Base-by-base conservation (phyloP, 2,113 vertebrate species). In the Chiloscyllium plagiosum region DNA sequence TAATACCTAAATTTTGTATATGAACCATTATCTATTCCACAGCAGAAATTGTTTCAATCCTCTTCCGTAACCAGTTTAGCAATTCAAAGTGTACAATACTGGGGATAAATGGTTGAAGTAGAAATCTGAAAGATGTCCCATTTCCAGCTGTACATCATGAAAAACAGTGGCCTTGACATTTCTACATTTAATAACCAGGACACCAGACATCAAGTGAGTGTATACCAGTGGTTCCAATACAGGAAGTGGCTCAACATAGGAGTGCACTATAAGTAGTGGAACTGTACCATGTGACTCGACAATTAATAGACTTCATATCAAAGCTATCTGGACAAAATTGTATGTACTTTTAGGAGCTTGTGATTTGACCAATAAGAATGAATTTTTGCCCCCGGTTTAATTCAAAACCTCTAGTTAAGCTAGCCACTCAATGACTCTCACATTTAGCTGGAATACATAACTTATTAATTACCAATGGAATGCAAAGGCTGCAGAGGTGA, bases 381-480 rank as follows among this genome's bases (percentile, higher is more conserved):
- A 52, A 47, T 12, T 89, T 8, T 1, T 89, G 8, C 33, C 52
- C 26, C 86, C 86, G 61, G 24, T 89, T 61, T 66, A 66, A 92
- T 66, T 8, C 61, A 83, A 42, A 6, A 92, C 22, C 52, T 33
- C 87, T 66, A 93, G 89, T 93, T 93, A 93, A 17, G 20, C 0
- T 66, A 19, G 33, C 4, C 61, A 37, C 2, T 66, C 33, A 93
- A 93, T 65, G n/a, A 37, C 33, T 33, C 26, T n/a, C 89, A 66
- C 17, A 66, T 68, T 66, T 65, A 93, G 61, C 33, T 93, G 89
- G 8, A 93, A 93, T 93, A 93, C 61, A 68, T 66, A 93, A 66
- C 61, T 93, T 66, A 93, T 93, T 93, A 37, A 66, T 93, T 93
- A 37, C 17, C 61, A 93, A 37, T 66, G 61, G 89, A 93, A 93